Percentiles rank a stretch among this genome's conserved stretches.
Conservation (phyloP, 1,140 invertebrate genomes). For the Hestina assimilis region DNA sequence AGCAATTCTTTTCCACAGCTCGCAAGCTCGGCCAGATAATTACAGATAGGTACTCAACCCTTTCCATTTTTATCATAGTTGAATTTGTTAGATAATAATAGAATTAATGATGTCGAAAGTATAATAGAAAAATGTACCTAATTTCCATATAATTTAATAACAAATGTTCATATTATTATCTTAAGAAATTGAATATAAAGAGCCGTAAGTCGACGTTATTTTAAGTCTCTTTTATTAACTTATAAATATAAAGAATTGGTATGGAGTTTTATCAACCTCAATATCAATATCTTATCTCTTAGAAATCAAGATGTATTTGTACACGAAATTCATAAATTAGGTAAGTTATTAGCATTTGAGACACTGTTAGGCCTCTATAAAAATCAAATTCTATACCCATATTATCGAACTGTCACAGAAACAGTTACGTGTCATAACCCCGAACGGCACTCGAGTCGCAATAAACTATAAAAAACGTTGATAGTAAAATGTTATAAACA, state of each 20-base stretch:
- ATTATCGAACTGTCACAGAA: slow-evolving; percentile 50
- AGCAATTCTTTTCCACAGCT: slow-evolving; percentile 72
- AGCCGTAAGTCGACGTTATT: too few relatives aligned
- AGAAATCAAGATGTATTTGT: slow-evolving; percentile 1
- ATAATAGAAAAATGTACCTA: too few relatives aligned
- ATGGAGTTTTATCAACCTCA: too few relatives aligned
- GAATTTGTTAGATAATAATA: background rate
- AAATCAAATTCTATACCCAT: slow-evolving; percentile 55
- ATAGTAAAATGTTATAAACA: slow-evolving; percentile 75
- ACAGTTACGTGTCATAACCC: slow-evolving; percentile 56
- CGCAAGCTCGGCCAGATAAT: slow-evolving; percentile 74
- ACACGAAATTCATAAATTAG: background rate
- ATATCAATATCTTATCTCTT: too few relatives aligned
- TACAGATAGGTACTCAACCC: slow-evolving; percentile 59
- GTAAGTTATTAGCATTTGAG: slow-evolving; percentile 22
- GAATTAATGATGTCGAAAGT: background rate
- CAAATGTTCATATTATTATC: too few relatives aligned
- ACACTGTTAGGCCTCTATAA: slow-evolving; percentile 51
- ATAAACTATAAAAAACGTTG: slow-evolving; percentile 71
- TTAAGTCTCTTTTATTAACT: too few relatives aligned
- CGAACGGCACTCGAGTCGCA: slow-evolving; percentile 52
- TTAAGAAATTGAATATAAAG: too few relatives aligned
- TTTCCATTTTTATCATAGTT: slow-evolving; percentile 30
- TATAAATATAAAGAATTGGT: too few relatives aligned
- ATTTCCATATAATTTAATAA: too few relatives aligned